These are phyloP conservation scores for Musca vetustissima DNA, from an alignment of 1,140 invertebrate species.

Conservation along the genomic window DNA sequence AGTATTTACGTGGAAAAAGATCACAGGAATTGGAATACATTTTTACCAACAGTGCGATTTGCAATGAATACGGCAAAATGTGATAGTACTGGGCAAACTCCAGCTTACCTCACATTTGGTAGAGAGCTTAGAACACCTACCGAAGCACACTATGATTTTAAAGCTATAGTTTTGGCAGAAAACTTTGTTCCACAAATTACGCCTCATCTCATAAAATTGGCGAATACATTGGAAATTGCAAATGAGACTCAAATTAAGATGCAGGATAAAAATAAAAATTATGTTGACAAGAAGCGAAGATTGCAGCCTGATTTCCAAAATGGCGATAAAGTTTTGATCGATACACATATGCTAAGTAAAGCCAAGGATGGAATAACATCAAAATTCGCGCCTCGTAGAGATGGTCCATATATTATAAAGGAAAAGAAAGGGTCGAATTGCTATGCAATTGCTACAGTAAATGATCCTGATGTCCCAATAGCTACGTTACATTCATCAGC, in stretches of 20 bases:
- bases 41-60: slow-evolving; percentile 33
- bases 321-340: not conserved
- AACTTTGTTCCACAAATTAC: slow-evolving; percentile 3
- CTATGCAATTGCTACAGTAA: slow-evolving; percentile 6
- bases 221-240: not conserved
- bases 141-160: not conserved
- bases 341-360: too few relatives aligned
- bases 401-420: slow-evolving; percentile 12
- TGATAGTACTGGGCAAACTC: slow-evolving; percentile 28
- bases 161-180: not conserved
- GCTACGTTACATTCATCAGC: not conserved
- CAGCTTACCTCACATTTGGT: slow-evolving; percentile 34
- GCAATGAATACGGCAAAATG: slow-evolving; percentile 23
- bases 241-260: not conserved
- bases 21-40: not conserved
- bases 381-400: slow-evolving; percentile 18
- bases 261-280: not conserved
- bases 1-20: slow-evolving; percentile 30
- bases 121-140: slow-evolving; percentile 6
- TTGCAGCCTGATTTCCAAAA: not conserved
- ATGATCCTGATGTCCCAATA: not conserved
- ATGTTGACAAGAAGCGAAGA: not conserved
- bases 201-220: not conserved
- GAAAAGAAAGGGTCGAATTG: not conserved
- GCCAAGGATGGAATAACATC: not conserved